These are phyloP conservation scores for Pipistrellus nathusii DNA, from an alignment of 2,797 vertebrate species.

Conservation along the genomic window DNA sequence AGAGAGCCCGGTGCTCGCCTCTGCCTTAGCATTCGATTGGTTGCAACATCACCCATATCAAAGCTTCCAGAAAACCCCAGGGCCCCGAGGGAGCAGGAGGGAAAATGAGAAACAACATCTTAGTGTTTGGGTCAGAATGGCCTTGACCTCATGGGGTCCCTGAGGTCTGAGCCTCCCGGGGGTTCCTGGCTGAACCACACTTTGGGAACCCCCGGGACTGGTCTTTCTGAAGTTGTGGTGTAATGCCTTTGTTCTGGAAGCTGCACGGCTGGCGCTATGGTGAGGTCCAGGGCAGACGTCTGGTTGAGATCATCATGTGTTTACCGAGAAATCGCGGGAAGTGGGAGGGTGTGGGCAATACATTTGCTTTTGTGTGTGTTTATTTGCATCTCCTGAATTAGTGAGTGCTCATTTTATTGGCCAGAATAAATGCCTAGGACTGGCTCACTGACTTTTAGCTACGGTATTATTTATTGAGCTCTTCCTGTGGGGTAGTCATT, in stretches of 20 bases:
- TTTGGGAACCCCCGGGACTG: accelerated
- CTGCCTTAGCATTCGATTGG: background rate
- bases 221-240: background rate
- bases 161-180: background rate
- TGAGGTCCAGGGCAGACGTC: background rate
- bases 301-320: background rate
- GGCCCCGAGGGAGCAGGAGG: background rate
- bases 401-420: background rate
- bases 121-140: background rate
- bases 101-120: background rate
- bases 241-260: background rate
- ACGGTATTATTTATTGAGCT: background rate
- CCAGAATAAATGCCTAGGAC: background rate
- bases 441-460: background rate
- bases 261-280: background rate
- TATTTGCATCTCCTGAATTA: background rate
- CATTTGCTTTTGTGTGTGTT: background rate
- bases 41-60: too few relatives aligned
- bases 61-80: background rate
- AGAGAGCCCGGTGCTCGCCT: background rate
- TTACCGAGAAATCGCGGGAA: background rate
- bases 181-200: background rate
- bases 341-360: background rate
- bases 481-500: background rate
- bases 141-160: background rate